Evolutionary conservation across 2,888 invertebrate species (phyloP), one percentile per base, ranked within the genome.

Genomic region (Latheticus oryzae): DNA sequence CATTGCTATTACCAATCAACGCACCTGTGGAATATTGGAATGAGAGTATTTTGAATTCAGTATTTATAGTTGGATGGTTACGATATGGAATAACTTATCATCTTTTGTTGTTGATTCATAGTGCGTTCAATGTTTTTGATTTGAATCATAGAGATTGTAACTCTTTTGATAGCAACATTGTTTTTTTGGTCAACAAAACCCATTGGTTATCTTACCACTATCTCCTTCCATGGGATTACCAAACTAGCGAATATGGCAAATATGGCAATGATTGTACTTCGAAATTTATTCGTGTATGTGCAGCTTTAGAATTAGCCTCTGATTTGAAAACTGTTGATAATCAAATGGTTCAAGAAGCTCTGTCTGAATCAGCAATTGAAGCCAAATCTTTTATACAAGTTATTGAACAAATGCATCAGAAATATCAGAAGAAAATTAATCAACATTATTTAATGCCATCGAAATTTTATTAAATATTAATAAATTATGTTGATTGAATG

Each of bases 131-230:
- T 24, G 78, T 93, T 21, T 92, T 92, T 90, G 88, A 89, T 13
- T 80, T 91, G 7, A 80, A 82, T 65, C 83, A 85, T 54, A 83
- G 87, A 68, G 85, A 89, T 79, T 89, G 89, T 72, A 86, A 81
- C 61, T 87, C 88, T 0, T 81, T 83, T 1, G 89, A 91, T 66
- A 87, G 89, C 2, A 91, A 90, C 73, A 79, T 86, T 60, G 87
- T 92, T 4, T 93, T 93, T 74, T 76, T 93, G 38, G 74, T 92
- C 2, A 85, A 84, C 2, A 90, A 88, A 74, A 87, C 87, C 1
- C 87, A 88, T 72, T 93, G 93, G 93, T 85, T 87, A 0, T 87
- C 88, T 59, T 93, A 91, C 72, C 93, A 93, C 71, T 92, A 93
- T 67, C 71, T 90, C 12, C 75, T 90, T 12, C 89, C 91, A 0